Conservation (phyloP, 1,140 invertebrate genomes). For the Zaprionus ornatus region DNA sequence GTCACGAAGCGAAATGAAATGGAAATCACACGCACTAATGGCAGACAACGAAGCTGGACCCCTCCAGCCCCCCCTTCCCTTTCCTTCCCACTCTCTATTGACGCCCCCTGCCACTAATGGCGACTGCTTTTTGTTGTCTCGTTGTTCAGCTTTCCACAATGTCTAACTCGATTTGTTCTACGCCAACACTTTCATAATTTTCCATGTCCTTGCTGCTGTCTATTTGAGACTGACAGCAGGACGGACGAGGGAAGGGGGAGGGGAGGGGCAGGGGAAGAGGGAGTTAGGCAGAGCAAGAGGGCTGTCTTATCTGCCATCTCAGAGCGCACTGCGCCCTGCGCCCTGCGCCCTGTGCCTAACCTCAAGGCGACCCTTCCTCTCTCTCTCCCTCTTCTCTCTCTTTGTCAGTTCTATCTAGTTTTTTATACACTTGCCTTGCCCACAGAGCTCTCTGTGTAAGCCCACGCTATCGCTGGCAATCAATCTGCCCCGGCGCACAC, state of each 20-base stretch:
- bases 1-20: constrained; percentile 83
- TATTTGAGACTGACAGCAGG: constrained; percentile 8
- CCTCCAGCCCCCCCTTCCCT: background rate
- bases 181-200: constrained; percentile 81
- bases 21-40: constrained; percentile 83
- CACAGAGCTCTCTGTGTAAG: constrained; percentile 15
- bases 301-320: constrained; percentile 77
- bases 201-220: constrained; percentile 67
- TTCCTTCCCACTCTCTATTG: background rate
- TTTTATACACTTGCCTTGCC: constrained; percentile 68
- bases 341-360: constrained; percentile 57
- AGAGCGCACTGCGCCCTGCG: constrained; percentile 25
- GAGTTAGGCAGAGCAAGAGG: background rate
- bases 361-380: constrained; percentile 39
- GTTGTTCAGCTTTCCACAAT: constrained; percentile 63
- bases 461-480: constrained; percentile 73
- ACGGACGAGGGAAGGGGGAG: background rate
- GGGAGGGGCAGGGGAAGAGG: background rate
- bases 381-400: constrained; percentile 23
- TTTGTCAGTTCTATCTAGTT: constrained; percentile 35
- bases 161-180: constrained; percentile 82
- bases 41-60: constrained; percentile 37
- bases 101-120: constrained; percentile 15
- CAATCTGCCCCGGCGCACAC: constrained; percentile 71
- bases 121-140: constrained; percentile 20